Conservation (phyloP, 2,888 invertebrate genomes). For the Polydrusus cervinus region DNA sequence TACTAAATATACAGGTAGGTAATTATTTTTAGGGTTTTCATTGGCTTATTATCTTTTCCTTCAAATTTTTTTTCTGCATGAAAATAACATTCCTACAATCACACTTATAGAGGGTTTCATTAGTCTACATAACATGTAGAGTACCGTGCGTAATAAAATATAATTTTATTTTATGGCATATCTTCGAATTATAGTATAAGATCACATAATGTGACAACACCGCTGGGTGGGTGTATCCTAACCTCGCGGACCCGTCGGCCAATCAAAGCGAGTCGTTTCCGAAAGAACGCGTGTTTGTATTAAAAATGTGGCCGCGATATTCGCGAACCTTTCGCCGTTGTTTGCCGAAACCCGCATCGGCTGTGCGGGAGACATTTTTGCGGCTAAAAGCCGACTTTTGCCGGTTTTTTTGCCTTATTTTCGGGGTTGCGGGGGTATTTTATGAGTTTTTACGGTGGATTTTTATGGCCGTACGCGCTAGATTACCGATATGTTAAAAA, state of each 20-base stretch:
- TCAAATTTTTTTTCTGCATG: too few relatives aligned
- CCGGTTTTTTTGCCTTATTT: constrained; percentile 7
- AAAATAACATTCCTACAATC: too few relatives aligned
- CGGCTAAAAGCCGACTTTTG: constrained; percentile 44
- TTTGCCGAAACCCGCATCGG: background rate
- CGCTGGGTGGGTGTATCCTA: constrained; percentile 45
- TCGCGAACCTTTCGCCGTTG: constrained; percentile 43
- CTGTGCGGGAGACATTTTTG: constrained; percentile 39
- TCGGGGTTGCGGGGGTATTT: background rate
- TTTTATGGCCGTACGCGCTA: background rate
- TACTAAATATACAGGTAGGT: too few relatives aligned
- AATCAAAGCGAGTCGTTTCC: constrained; percentile 34
- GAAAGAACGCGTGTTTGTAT: constrained; percentile 36
- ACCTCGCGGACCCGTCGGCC: constrained; percentile 45
- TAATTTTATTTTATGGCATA: too few relatives aligned
- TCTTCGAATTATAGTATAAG: background rate
- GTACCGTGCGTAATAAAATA: too few relatives aligned
- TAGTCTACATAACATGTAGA: too few relatives aligned
- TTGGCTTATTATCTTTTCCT: too few relatives aligned
- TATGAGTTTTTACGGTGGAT: constrained; percentile 11
- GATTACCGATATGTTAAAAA: background rate
- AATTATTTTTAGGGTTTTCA: too few relatives aligned
- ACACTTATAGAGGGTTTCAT: too few relatives aligned
- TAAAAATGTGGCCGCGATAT: constrained; percentile 40
- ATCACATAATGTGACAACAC: constrained; percentile 34